Conservation (phyloP, 2,113 vertebrate genomes). For the Actenoides hombroni region DNA sequence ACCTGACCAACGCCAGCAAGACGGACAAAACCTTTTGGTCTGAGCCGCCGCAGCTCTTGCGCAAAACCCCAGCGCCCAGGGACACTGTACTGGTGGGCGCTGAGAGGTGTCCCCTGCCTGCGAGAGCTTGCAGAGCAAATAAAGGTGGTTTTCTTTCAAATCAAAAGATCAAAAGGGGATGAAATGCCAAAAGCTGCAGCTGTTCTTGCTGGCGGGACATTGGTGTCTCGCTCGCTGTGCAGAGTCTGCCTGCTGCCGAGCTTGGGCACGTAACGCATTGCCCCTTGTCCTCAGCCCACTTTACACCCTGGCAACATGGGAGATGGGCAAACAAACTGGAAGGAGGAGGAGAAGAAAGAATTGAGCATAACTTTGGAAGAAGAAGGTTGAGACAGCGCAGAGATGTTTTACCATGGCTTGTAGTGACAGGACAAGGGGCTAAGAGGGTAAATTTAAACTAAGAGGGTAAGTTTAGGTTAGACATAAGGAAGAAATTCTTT, state of each 20-base stretch:
- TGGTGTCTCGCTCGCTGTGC: fast-evolving
- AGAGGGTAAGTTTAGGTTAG: neutral
- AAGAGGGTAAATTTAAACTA: neutral
- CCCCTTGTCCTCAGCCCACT: fast-evolving
- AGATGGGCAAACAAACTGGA: neutral
- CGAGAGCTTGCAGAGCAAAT: neutral
- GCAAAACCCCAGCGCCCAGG: neutral
- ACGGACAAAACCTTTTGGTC: neutral
- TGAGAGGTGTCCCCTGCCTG: neutral
- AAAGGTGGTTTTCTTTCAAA: slow-evolving; percentile 10
- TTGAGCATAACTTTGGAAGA: neutral
- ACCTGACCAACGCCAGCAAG: neutral
- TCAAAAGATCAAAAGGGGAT: neutral
- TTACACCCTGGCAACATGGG: neutral
- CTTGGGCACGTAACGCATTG: neutral
- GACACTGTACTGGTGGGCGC: fast-evolving
- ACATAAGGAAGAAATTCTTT: neutral
- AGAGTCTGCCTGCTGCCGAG: neutral
- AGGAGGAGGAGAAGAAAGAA: neutral
- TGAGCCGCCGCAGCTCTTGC: neutral
- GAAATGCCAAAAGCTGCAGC: neutral
- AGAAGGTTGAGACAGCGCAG: neutral
- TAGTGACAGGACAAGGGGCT: neutral
- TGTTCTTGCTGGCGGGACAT: neutral
- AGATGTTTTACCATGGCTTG: neutral